A percentile compares a stretch with the other conserved stretches of the same genome.
Conservation (phyloP, 2,113 vertebrate genomes). For the Cervus canadensis region DNA sequence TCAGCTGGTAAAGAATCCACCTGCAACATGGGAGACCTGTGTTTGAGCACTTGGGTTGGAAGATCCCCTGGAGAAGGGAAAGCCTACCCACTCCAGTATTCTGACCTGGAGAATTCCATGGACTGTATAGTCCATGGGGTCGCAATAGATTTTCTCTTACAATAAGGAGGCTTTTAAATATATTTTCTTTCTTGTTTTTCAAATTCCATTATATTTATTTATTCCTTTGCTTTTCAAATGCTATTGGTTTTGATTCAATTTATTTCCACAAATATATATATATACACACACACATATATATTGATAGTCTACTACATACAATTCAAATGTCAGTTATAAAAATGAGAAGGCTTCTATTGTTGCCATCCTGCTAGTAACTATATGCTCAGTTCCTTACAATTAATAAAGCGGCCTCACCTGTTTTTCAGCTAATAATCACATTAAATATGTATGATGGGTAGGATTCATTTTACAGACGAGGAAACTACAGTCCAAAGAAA, state of each 20-base stretch:
- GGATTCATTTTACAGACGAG: not conserved
- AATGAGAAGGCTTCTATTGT: not conserved
- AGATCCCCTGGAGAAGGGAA: not conserved
- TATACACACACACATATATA: not conserved
- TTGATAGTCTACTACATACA: not conserved
- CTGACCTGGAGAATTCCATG: not conserved
- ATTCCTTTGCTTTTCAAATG: slow-evolving; percentile 35
- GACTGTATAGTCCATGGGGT: not conserved
- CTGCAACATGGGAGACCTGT: not conserved
- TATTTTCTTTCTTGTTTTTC: slow-evolving; percentile 28
- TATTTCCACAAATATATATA: not conserved
- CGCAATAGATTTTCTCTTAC: not conserved
- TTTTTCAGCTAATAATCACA: not conserved
- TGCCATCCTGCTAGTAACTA: not conserved
- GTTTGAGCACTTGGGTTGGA: not conserved
- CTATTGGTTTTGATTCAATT: not conserved
- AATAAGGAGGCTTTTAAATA: not conserved
- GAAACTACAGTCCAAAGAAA: not conserved
- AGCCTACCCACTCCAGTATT: not conserved
- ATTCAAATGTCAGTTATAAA: not conserved
- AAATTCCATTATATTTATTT: slow-evolving; percentile 19
- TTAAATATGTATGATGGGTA: not conserved
- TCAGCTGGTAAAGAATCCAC: not conserved
- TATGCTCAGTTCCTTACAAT: not conserved
- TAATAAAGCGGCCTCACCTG: not conserved